Conservation (phyloP, 92 coral and sea anemone genomes). For the Parazoanthus atlanticus region DNA sequence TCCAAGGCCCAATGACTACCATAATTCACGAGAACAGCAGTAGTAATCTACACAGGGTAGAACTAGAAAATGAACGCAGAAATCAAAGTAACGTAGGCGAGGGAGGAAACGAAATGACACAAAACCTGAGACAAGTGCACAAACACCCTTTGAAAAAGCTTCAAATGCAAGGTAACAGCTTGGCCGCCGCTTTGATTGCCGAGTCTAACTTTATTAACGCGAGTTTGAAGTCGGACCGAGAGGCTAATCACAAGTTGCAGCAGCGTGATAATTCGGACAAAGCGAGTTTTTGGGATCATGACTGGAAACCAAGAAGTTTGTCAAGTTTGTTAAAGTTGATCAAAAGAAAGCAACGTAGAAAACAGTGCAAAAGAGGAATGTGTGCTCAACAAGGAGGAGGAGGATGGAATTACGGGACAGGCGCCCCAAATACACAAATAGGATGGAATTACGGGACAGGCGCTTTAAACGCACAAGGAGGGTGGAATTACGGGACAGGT, state of each 20-base stretch:
- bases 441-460: not conserved
- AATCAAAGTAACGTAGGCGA: not conserved
- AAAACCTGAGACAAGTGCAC: not conserved
- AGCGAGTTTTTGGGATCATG: not conserved
- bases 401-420: slow-evolving; percentile 20
- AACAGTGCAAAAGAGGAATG: slow-evolving; percentile 3
- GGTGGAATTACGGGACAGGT: slow-evolving; percentile 13
- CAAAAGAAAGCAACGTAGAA: slow-evolving; percentile 1
- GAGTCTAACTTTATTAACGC: not conserved
- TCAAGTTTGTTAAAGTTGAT: slow-evolving; percentile 9
- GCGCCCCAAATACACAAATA: not conserved
- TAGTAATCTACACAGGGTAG: not conserved
- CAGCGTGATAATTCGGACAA: not conserved
- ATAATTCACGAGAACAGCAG: not conserved
- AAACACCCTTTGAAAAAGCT: not conserved
- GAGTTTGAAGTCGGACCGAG: not conserved
- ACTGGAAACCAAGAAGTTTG: not conserved
- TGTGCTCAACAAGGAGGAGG: slow-evolving; percentile 10
- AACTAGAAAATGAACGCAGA: not conserved
- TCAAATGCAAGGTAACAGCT: not conserved
- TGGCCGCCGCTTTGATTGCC: not conserved
- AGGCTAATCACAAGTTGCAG: not conserved
- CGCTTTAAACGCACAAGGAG: not conserved
- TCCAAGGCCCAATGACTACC: not conserved
- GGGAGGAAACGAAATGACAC: not conserved